These are phyloP conservation scores for Coturnix japonica DNA, from an alignment of 2,113 vertebrate genomes.

Conservation along the genomic window DNA sequence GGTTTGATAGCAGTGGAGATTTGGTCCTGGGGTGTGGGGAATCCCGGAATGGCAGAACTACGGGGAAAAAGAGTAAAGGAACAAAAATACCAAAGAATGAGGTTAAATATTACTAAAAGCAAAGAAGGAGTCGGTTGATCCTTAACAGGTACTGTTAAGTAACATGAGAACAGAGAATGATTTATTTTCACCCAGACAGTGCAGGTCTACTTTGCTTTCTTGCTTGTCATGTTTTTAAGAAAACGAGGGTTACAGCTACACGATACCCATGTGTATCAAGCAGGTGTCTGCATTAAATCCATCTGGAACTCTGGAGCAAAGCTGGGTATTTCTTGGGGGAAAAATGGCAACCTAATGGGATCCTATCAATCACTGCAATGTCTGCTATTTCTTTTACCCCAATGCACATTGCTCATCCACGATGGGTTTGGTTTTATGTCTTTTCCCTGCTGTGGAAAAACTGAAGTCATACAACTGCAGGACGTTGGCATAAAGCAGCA, in stretches of 20 bases:
- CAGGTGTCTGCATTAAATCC: too few species aligned
- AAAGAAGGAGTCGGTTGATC: not conserved
- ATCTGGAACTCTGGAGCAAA: not conserved
- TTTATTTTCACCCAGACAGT: not conserved
- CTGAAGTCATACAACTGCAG: not conserved
- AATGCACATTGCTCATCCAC: accelerated
- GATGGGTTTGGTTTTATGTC: too few species aligned
- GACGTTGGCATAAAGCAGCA: not conserved
- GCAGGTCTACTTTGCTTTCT: not conserved
- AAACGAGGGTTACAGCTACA: not conserved
- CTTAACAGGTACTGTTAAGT: not conserved
- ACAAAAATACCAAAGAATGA: not conserved
- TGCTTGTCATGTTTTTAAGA: not conserved
- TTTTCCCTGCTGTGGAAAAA: not conserved
- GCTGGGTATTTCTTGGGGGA: not conserved
- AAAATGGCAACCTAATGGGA: not conserved
- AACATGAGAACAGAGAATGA: not conserved
- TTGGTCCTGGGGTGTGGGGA: not conserved
- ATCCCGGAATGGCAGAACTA: not conserved
- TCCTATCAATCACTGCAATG: too few species aligned
- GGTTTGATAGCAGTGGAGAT: not conserved
- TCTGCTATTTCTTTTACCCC: not conserved
- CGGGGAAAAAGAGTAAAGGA: not conserved
- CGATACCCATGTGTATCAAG: not conserved
- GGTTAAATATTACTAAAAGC: not conserved